Conservation (phyloP, 2,797 vertebrate genomes). For the Cetoscarus ocellatus region DNA sequence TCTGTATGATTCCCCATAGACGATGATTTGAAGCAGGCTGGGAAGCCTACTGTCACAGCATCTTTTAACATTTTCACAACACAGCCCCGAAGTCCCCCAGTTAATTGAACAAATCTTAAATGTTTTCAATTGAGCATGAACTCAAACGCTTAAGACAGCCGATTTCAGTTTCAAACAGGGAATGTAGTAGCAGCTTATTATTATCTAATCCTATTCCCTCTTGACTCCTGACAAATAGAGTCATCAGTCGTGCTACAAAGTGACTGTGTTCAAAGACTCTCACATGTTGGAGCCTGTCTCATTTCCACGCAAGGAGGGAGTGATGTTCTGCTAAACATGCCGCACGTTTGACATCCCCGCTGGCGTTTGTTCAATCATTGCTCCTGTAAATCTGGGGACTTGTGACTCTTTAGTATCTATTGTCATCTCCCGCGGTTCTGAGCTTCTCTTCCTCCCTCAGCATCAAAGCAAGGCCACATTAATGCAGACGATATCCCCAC, state of each 20-base stretch:
- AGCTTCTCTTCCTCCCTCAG: conserved; percentile 67
- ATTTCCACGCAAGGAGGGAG: conserved; percentile 68
- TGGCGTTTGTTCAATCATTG: conserved; percentile 76
- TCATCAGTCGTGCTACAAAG: conserved; percentile 59
- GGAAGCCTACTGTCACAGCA: too few species aligned
- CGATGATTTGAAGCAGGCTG: too few species aligned
- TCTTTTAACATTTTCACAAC: too few species aligned
- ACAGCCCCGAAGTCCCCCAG: too few species aligned
- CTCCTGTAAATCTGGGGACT: conserved; percentile 79
- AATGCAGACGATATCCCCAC: conserved; percentile 79
- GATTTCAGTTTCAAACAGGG: conserved; percentile 50
- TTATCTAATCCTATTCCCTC: conserved; percentile 36
- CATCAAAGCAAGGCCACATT: conserved; percentile 81
- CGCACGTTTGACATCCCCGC: conserved; percentile 71
- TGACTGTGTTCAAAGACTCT: conserved; percentile 68
- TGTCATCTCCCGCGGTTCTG: conserved; percentile 71
- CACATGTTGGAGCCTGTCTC: conserved; percentile 69
- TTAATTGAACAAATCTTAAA: conserved; percentile 53
- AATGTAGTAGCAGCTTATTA: conserved; percentile 31
- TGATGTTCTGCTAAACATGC: conserved; percentile 75
- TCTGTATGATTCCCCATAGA: too few species aligned
- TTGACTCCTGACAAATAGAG: conserved; percentile 59
- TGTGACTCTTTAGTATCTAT: conserved; percentile 78
- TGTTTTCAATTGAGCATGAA: conserved; percentile 35
- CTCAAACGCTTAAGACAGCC: not conserved